A percentile compares a stretch with the other conserved stretches of the same genome.
Conservation (phyloP, 1,140 invertebrate genomes). For the Alviniconcha marisindica region DNA sequence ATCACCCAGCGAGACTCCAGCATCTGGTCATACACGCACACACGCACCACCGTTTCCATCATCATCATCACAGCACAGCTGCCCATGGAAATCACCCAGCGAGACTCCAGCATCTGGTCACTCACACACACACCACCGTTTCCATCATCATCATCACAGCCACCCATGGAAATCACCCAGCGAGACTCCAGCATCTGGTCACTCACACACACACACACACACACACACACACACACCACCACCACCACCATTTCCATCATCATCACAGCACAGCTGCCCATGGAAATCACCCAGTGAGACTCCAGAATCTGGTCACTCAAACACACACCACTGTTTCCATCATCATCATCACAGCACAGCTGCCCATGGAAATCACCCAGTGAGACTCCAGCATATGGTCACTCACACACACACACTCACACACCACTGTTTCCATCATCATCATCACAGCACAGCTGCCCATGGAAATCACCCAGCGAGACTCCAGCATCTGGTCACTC, state of each 20-base stretch:
- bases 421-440: not conserved
- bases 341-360: not conserved
- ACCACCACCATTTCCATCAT: no score
- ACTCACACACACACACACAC: no score
- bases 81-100: conserved; percentile 99
- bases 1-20: conserved; percentile 97
- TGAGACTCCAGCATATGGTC: not conserved
- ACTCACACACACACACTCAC: not conserved
- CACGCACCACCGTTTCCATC: no score
- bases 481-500: conserved; percentile 91
- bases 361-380: not conserved
- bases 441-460: conserved; percentile 98
- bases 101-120: conserved; percentile 93
- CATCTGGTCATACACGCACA: conserved; percentile 86
- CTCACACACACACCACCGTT: conserved; percentile 78
- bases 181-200: conserved; percentile 94
- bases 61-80: no score
- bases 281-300: conserved; percentile 97
- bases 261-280: conserved; percentile 99
- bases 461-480: conserved; percentile 99
- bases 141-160: no score
- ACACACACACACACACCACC: conserved; percentile 79
- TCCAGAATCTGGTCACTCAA: conserved; percentile 96
- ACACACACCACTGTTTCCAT: no score
- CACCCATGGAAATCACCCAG: conserved; percentile 99